Evolutionary conservation across 2,797 vertebrate genomes (phyloP).

Genomic region (Staurois parvus): DNA sequence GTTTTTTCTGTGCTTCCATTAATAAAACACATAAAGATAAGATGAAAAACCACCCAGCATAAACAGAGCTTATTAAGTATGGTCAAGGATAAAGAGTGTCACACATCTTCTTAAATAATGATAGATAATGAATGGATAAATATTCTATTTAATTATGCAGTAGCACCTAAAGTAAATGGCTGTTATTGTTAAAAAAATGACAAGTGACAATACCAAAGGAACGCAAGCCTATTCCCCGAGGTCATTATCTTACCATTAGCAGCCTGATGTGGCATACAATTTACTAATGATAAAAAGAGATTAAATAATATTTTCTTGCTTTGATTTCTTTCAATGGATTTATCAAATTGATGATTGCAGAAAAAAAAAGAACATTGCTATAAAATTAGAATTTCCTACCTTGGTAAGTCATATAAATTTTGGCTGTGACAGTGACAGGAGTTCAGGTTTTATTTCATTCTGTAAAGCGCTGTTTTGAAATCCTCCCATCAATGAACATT

Average conservation of each 20-base stretch:
- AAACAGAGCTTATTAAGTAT: not conserved
- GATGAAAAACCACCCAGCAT: not conserved
- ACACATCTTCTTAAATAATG: not conserved
- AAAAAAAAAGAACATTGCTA: not conserved
- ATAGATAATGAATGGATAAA: slow-evolving; percentile 29
- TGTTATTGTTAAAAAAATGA: slow-evolving; percentile 47
- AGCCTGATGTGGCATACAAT: slow-evolving; percentile 29
- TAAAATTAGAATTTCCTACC: not conserved
- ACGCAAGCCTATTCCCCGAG: slow-evolving; percentile 23
- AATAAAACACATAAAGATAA: not conserved
- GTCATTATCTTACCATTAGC: slow-evolving; percentile 48
- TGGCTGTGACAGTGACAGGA: not conserved
- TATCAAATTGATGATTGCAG: not conserved
- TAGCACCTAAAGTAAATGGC: slow-evolving; percentile 40
- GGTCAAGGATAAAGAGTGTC: not conserved
- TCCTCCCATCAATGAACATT: not conserved
- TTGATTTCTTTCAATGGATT: slow-evolving; percentile 7
- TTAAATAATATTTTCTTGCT: slow-evolving; percentile 25
- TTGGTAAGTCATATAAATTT: not conserved
- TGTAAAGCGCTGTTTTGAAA: not conserved
- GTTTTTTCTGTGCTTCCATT: not conserved
- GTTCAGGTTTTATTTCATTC: not conserved
- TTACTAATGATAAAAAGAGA: slow-evolving; percentile 36
- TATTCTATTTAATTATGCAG: slow-evolving; percentile 29
- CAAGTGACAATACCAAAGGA: slow-evolving; percentile 27